Evolutionary conservation across 2,797 vertebrate species (phyloP).

Genomic region (Tolypeutes matacus): DNA sequence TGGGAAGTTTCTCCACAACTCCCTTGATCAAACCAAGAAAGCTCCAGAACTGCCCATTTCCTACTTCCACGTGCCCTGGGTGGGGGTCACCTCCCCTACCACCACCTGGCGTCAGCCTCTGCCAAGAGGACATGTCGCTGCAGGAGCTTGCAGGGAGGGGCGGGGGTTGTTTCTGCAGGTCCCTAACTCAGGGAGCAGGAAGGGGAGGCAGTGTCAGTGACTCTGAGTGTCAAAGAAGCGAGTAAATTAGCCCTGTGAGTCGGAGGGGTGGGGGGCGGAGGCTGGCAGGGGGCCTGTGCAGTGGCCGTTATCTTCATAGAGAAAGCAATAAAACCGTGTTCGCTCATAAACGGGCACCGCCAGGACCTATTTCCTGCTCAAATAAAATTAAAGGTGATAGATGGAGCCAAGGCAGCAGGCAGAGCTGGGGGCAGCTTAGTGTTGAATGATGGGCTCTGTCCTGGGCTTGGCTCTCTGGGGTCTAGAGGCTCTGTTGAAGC

Average conservation of each 20-base stretch:
- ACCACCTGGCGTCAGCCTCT: neutral
- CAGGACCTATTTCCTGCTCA: conserved; percentile 82
- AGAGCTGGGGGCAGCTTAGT: conserved; percentile 73
- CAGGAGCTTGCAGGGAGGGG: neutral
- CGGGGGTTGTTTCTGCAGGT: conserved; percentile 68
- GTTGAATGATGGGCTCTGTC: conserved; percentile 79
- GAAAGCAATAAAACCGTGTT: conserved; percentile 78
- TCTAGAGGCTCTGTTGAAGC: conserved; percentile 52
- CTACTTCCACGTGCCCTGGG: neutral
- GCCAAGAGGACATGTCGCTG: neutral
- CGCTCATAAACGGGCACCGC: conserved; percentile 80
- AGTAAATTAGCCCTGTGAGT: conserved; percentile 81
- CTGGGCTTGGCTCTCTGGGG: conserved; percentile 70
- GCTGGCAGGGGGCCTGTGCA: conserved; percentile 68
- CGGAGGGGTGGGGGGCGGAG: conserved; percentile 60
- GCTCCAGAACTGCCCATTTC: neutral
- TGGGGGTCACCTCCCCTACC: neutral
- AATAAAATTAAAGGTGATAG: conserved; percentile 81
- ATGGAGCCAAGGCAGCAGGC: conserved; percentile 66
- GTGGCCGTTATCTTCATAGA: conserved; percentile 81
- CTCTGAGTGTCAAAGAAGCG: conserved; percentile 79
- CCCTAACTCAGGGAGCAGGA: conserved; percentile 59
- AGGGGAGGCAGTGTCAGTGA: conserved; percentile 34
- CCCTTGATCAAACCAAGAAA: neutral
- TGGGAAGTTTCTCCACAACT: neutral